Base-by-base conservation (phyloP, 1,140 invertebrate species). In the Drusus annulatus region DNA sequence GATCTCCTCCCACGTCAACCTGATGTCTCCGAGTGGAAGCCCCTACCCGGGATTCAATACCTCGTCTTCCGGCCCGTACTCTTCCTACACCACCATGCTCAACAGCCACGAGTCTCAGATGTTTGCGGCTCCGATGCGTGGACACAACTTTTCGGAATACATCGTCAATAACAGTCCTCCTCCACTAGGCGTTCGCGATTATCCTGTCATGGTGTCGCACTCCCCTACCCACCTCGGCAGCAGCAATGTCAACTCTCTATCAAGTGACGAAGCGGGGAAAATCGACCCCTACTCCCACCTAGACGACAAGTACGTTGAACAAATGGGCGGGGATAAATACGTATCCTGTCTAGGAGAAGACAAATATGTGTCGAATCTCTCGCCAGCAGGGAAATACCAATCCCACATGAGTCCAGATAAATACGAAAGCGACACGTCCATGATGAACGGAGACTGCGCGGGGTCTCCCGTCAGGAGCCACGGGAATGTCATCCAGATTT, bases 11-110 rank as follows among this genome's bases (percentile, higher is more conserved):
- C 92, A 93, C 83, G 94, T 93, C 79, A 83, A 94, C 36, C 92
- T 95, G 81, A 85, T 94, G n/a, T 94, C 93, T 68, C 93, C 94
- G 0, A 91, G 93, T 2, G 91, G 92, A 45, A 91, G 92, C 54
- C 91, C 92, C 0, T 95, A 95, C 69, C 90, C 93, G 0, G 90
- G 88, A 1, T 92, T 92, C 51, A 91, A 91, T 25, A 87, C 91
- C 2, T 89, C 90, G 76, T 74, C 84, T 73, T 76, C 90, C 85
- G 60, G 89, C 90, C 31, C 89, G 87, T 87, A 93, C 89, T 73
- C 86, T 77, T 91, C 91, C 2, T 94, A 93, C 83, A 93, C 92
- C 0, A 93, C 93, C 36, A 93, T 93, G 85, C 86, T 94, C 19
- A 93, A 93, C 31, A 92, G 93, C 17, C 93, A 94, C 84, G 93